A percentile compares a stretch with the other conserved stretches of the same genome.
These are phyloP conservation scores for Dicrurus megarhynchus DNA, from an alignment of 2,113 vertebrate species.

Conservation along the genomic window DNA sequence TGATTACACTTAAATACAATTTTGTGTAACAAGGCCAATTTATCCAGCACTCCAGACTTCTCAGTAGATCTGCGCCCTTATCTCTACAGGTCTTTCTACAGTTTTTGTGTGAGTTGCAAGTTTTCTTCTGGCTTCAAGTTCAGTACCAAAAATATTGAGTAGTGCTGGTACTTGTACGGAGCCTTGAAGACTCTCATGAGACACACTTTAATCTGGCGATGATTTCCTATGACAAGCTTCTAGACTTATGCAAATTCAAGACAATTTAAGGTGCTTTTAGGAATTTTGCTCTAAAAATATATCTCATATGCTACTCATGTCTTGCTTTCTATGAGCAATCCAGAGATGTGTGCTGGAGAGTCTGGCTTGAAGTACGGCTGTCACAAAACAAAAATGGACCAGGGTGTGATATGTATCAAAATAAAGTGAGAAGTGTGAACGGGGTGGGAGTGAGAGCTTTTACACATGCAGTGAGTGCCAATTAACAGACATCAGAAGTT, in stretches of 20 bases:
- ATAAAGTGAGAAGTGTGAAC: background rate
- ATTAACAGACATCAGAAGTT: background rate
- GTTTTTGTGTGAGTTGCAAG: background rate
- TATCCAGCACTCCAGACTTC: background rate
- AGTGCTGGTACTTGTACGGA: background rate
- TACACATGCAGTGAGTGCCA: background rate
- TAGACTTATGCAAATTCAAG: background rate
- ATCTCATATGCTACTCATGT: background rate
- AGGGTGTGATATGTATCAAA: background rate
- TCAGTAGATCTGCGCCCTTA: background rate
- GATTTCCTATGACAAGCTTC: background rate
- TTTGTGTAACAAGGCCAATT: background rate
- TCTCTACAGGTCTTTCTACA: background rate
- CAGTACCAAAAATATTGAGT: background rate
- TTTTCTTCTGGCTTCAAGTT: background rate
- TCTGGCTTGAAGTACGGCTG: background rate
- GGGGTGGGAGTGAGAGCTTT: background rate
- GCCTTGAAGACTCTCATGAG: background rate
- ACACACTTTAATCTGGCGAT: background rate
- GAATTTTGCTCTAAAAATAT: background rate
- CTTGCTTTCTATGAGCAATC: background rate
- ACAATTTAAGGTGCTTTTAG: background rate
- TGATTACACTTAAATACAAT: background rate
- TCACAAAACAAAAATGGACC: background rate
- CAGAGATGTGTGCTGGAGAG: background rate